Conservation (phyloP, 1,140 invertebrate genomes). For the Muscidifurax raptorellus region DNA sequence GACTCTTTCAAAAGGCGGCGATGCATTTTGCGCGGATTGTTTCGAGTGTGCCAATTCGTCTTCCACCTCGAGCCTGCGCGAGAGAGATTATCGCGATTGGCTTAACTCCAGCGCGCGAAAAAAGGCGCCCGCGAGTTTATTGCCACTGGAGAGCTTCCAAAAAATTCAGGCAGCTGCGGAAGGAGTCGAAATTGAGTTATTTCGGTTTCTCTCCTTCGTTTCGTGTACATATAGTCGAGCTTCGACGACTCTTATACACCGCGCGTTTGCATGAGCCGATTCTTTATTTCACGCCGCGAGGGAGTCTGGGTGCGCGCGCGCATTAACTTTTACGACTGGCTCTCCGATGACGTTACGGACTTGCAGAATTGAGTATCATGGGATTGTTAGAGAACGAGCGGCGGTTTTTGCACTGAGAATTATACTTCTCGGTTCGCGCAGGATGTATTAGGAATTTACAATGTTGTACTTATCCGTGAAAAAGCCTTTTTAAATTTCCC, state of each 20-base stretch:
- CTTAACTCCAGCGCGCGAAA: constrained; percentile 15
- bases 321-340: background rate
- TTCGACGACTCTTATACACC: too few species aligned
- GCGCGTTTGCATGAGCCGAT: background rate
- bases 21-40: background rate
- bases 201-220: background rate
- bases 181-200: background rate
- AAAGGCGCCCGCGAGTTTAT: background rate
- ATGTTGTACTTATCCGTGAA: too few species aligned
- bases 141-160: constrained; percentile 10
- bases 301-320: background rate
- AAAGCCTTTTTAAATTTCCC: too few species aligned
- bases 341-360: background rate
- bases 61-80: background rate
- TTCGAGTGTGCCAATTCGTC: constrained; percentile 4
- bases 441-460: too few species aligned
- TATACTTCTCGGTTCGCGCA: too few species aligned
- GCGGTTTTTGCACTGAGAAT: too few species aligned
- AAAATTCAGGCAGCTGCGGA: background rate
- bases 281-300: background rate
- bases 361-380: background rate
- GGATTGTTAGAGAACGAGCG: background rate
- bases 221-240: background rate
- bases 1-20: background rate
- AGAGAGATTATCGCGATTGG: constrained; percentile 27